phyloP scores from a whole-genome alignment of 2,113 vertebrate species.

The Lagopus muta region DNA sequence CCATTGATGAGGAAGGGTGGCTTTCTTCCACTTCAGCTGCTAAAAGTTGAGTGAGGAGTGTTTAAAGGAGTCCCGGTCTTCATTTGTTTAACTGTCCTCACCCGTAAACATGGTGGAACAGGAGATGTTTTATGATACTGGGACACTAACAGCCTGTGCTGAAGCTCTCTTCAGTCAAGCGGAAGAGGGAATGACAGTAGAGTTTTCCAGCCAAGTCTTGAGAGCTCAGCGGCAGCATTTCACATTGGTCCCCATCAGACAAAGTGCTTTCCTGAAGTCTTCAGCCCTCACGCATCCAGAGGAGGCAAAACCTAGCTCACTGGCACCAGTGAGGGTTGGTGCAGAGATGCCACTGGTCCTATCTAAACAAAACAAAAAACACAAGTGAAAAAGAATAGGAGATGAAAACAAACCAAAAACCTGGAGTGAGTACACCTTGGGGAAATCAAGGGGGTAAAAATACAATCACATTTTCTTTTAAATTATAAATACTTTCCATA shows the following conservation, averaged over 20 bases:
- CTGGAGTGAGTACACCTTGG: not conserved
- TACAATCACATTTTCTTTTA: conserved; percentile 47
- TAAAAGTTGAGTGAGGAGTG: not conserved
- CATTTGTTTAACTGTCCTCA: conserved; percentile 15
- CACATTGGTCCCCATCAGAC: conserved; percentile 47
- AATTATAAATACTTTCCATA: conserved; percentile 70
- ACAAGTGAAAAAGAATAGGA: not conserved
- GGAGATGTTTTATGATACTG: not conserved
- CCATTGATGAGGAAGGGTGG: not conserved
- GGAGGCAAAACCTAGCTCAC: conserved; percentile 28
- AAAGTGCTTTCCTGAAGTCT: conserved; percentile 52
- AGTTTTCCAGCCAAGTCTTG: conserved; percentile 1
- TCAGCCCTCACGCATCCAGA: conserved; percentile 11
- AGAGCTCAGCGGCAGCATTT: conserved; percentile 50
- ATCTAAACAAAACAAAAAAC: not conserved
- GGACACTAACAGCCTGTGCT: not conserved
- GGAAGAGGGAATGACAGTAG: not conserved
- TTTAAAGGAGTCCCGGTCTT: not conserved
- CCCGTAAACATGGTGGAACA: not conserved
- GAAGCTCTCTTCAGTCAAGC: not conserved
- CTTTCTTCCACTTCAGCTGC: not conserved
- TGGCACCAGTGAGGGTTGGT: conserved; percentile 18
- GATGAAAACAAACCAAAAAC: not conserved
- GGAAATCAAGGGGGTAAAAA: conserved; percentile 23
- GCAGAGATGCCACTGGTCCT: conserved; percentile 32